Conservation (phyloP, 2,888 invertebrate genomes). For the Erebia epiphron region DNA sequence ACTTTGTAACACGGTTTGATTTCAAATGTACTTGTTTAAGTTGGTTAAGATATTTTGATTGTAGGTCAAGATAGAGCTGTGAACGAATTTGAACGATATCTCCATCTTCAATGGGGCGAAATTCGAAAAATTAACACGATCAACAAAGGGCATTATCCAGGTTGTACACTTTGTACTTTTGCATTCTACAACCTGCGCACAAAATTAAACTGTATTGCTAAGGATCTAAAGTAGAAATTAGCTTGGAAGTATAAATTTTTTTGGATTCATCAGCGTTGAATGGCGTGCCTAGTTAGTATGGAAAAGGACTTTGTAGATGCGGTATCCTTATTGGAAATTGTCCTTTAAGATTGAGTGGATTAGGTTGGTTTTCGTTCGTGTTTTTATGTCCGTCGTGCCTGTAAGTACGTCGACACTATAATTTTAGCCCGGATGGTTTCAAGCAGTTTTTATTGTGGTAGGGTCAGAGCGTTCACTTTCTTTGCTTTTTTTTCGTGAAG, state of each 20-base stretch:
- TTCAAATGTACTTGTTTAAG: constrained; percentile 7
- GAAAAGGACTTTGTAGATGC: constrained; percentile 52
- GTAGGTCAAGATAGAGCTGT: constrained; percentile 19
- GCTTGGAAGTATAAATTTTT: constrained; percentile 45
- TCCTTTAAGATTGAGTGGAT: constrained; percentile 36
- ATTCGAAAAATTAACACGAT: constrained; percentile 54
- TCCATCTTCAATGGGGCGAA: constrained; percentile 42
- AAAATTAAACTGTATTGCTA: constrained; percentile 48
- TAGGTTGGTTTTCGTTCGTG: constrained; percentile 47
- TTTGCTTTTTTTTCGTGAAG: constrained; percentile 62
- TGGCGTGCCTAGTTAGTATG: constrained; percentile 56
- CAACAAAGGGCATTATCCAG: constrained; percentile 69
- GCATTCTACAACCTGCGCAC: constrained; percentile 43
- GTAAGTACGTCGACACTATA: constrained; percentile 75
- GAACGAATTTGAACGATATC: constrained; percentile 62
- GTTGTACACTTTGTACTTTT: constrained; percentile 52
- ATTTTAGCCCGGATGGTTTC: constrained; percentile 79
- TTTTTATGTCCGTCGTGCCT: constrained; percentile 56
- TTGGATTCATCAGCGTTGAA: constrained; percentile 56
- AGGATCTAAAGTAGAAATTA: constrained; percentile 45
- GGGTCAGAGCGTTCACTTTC: constrained; percentile 69
- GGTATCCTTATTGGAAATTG: constrained; percentile 41
- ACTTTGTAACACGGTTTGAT: constrained; percentile 25
- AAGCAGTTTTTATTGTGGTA: constrained; percentile 80
- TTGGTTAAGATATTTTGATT: constrained; percentile 43